Conservation (phyloP, 2,113 vertebrate genomes). For the Neogobius melanostomus region DNA sequence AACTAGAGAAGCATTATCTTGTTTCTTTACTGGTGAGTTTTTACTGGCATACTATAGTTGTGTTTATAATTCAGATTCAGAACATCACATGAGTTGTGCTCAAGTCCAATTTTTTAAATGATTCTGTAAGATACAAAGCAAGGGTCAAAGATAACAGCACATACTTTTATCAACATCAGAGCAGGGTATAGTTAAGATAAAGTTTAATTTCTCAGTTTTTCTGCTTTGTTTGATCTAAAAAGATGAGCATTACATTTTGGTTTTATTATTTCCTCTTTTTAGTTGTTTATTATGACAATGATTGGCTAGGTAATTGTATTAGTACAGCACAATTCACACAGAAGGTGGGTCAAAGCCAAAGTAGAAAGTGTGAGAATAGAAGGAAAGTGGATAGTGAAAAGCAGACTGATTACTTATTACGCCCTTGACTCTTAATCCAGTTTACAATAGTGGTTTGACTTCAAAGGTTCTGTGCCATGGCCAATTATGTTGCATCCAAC, state of each 20-base stretch:
- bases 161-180: too few relatives aligned
- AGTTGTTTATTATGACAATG: neutral
- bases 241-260: neutral
- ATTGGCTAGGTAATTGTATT: slow-evolving; percentile 11
- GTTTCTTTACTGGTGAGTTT: too few relatives aligned
- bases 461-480: slow-evolving; percentile 68
- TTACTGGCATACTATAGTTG: too few relatives aligned
- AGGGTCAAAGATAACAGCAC: too few relatives aligned
- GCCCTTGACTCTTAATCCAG: slow-evolving; percentile 69
- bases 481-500: slow-evolving; percentile 67
- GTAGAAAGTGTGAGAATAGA: slow-evolving; percentile 30
- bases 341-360: slow-evolving; percentile 24
- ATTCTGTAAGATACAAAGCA: too few relatives aligned
- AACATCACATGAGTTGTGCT: too few relatives aligned
- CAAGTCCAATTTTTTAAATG: too few relatives aligned
- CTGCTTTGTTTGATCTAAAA: neutral
- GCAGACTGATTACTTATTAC: slow-evolving; percentile 62
- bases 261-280: slow-evolving; percentile 17
- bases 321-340: slow-evolving; percentile 23
- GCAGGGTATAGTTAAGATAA: too few relatives aligned
- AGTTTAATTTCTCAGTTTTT: too few relatives aligned
- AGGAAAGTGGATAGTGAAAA: slow-evolving; percentile 47
- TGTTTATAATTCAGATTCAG: too few relatives aligned
- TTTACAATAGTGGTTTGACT: slow-evolving; percentile 70
- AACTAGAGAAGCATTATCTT: too few relatives aligned